Base-by-base conservation (phyloP, 2,888 invertebrate genomes). In the Agriopis aurantiaria region DNA sequence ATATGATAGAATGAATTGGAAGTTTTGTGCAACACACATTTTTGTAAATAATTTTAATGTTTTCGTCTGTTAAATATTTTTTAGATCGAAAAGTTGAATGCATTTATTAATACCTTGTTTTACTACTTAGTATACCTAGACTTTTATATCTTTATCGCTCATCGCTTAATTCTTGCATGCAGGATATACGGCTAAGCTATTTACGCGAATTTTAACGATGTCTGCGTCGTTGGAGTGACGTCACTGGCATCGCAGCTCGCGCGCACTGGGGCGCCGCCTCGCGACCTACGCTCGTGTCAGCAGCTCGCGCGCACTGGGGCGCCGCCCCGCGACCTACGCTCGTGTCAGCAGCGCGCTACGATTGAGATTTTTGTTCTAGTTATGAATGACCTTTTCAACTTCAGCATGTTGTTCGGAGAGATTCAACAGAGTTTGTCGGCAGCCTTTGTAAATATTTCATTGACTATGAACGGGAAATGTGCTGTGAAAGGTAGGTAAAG, bases 201-300 rank as follows among this genome's bases (percentile, higher is more conserved):
- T 76, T 74, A 77, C 68, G 73, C 62, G 76, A 80, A 78, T 83
- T 85, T 83, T 84, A 85, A 85, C 83, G 80, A 83, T 82, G 83
- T 83, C 82, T 74, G 76, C 70, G 77, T 59, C 71, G 77, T 75
- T 72, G 75, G 81, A 80, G 78, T 74, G 82, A 80, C 48, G 49
- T 14, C 5, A 7, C 78, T 33, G 41, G 11, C 64, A 14, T 14
- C 61, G 49, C 43, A 10, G 51, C 17, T 33, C 55, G 40, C 55
- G 40, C 45, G 62, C 65, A 69, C 49, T 71, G 23, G 63, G 58
- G 49, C 71, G 69, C 70, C 55, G 6, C 46, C 3, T 17, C 45
- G 17, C 59, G 61, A 59, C 10, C 65, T n/a, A 48, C 63, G 67
- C 60, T 43, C 58, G 43, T 65, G 69, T 62, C 69, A 69, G 56